Evolutionary conservation across 2,888 invertebrate genomes (phyloP), one percentile per base, ranked within the genome.

Genomic region (Macropis europaea): DNA sequence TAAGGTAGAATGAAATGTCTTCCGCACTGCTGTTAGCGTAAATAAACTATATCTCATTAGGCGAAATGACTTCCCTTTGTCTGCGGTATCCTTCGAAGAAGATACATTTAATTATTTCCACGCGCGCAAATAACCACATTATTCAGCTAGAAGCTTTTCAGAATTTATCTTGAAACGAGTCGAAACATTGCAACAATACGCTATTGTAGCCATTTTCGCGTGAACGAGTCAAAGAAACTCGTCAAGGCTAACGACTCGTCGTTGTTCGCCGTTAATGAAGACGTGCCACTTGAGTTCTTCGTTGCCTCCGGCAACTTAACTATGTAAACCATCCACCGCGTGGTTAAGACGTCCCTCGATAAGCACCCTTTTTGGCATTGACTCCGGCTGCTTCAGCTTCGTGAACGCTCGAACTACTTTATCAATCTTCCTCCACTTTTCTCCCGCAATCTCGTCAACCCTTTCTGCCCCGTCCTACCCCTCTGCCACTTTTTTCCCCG

Each of bases 291-390:
- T 38, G 28, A 66, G 54, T 56, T 15, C 47, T 42, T 48, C 50
- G 48, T 19, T 43, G 57, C 57, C 61, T 36, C 32, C 40, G 34
- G 57, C 53, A 82, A 78, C 67, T 84, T 78, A 86, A 86, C 86
- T 85, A 84, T 84, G 84, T 81, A 78, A 86, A 87, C 84, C 84
- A 86, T 84, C 75, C 81, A 77, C 66, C 80, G 77, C 75, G 67
- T 73, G 74, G 71, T 82, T 81, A 81, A 83, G 84, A 84, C 73
- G 74, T 76, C 71, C 78, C 50, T 68, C 76, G 79, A 79, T 79
- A 80, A 82, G 63, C 59, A 54, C 42, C 69, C 54, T 59, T 28
- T 32, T 48, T 60, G 53, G 53, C 42, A 62, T 53, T 54, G 48
- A 47, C n/a, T n/a, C n/a, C 42, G 48, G 60, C 19, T 45, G 26